Evolutionary conservation across 2,113 vertebrate species (phyloP).

Genomic region (Mobula birostris): DNA sequence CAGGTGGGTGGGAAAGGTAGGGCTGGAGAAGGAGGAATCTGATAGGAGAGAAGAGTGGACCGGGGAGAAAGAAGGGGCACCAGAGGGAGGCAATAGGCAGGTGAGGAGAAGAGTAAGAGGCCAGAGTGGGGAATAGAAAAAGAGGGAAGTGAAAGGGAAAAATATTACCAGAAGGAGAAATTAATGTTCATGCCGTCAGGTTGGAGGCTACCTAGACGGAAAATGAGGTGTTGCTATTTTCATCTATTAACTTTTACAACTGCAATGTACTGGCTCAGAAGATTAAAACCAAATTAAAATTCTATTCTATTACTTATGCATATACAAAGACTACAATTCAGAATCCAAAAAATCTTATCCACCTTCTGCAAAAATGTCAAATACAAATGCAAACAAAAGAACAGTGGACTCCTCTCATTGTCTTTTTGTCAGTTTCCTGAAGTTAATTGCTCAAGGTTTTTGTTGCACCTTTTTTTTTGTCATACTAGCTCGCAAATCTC

Average conservation of each 20-base stretch:
- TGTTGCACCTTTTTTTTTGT: not conserved
- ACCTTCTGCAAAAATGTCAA: slow-evolving; percentile 26
- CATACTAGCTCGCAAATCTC: slow-evolving; percentile 19
- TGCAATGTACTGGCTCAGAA: not conserved
- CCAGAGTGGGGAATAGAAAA: too few species aligned
- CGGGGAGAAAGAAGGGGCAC: too few species aligned
- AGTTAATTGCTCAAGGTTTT: not conserved
- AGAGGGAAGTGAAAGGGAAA: too few species aligned
- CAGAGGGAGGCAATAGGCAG: too few species aligned
- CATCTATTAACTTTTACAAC: not conserved
- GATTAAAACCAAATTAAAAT: not conserved
- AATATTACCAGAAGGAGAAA: too few species aligned
- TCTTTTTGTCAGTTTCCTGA: not conserved
- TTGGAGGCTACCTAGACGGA: too few species aligned
- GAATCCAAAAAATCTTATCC: slow-evolving; percentile 15
- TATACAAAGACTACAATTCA: not conserved
- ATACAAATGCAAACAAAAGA: not conserved
- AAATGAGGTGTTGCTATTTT: too few species aligned
- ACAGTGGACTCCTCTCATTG: slow-evolving; percentile 34
- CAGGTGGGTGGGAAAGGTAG: too few species aligned
- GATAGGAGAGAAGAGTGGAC: too few species aligned
- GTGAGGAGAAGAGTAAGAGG: too few species aligned
- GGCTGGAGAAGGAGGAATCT: too few species aligned
- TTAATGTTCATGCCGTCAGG: too few species aligned
- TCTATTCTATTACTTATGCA: not conserved